Conservation (phyloP, 2,113 vertebrate genomes). For the Mobula birostris region DNA sequence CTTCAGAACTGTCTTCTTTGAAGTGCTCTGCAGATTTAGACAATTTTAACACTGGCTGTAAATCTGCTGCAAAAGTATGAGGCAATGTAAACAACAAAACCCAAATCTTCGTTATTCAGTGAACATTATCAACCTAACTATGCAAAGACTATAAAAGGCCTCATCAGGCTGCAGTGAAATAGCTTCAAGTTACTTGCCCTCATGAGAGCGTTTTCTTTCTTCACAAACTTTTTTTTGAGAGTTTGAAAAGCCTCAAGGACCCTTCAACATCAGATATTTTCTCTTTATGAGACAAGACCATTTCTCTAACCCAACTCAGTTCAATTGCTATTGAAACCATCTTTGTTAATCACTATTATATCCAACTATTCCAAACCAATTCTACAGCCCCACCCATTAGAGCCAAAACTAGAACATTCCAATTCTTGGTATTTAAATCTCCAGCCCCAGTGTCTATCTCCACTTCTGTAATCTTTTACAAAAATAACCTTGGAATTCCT, state of each 20-base stretch:
- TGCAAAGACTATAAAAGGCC: background rate
- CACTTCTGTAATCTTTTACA: background rate
- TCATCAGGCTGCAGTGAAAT: background rate
- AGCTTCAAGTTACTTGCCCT: background rate
- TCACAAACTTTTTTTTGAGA: background rate
- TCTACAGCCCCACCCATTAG: background rate
- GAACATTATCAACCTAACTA: too few species aligned
- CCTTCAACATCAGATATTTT: background rate
- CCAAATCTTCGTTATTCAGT: too few species aligned
- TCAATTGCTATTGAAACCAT: background rate
- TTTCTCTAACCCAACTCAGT: background rate
- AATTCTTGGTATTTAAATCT: background rate
- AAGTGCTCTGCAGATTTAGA: constrained; percentile 66
- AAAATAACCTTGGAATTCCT: too few species aligned
- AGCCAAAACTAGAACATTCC: too few species aligned
- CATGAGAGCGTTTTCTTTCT: background rate
- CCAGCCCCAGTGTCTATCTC: background rate
- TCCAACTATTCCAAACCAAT: background rate
- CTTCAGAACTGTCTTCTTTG: constrained; percentile 82
- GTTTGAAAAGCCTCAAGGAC: background rate
- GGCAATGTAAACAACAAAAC: background rate
- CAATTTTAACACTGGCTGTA: constrained; percentile 65
- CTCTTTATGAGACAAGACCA: background rate
- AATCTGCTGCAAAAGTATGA: constrained; percentile 62
- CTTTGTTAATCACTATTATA: background rate